Base-by-base conservation (phyloP, 1,140 invertebrate genomes). In the Drosophila nigrodunni region DNA sequence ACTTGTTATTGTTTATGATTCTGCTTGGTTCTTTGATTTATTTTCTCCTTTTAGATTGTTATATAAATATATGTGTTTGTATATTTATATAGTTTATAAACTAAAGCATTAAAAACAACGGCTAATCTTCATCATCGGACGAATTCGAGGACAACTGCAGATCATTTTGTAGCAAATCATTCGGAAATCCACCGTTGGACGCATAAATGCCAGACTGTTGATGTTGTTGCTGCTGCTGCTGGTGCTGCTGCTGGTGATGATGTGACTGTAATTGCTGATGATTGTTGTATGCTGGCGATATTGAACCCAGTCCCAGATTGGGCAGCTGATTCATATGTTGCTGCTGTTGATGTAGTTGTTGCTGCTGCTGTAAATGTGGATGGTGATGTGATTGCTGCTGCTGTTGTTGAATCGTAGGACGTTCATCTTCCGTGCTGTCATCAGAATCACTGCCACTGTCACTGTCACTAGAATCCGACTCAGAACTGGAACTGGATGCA, bases 141-240 rank as follows among this genome's bases (percentile, higher is more conserved):
- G 91, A 92, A 78, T 92, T 91, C 44, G 91, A 92, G 46, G 92
- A 96, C 70, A 96, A 93, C 86, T 95, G 94, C 75, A 96, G 92
- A 93, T 96, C 96, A 78, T 96, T 95, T 87, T 94, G 94, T 47
- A 96, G 92, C 74, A 95, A 93, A 92, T 94, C 93, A 82, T 93
- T 92, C 62, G 94, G 93, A 93, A 94, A 93, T 8, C 92, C 90
- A 60, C 93, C 90, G 49, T 92, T 87, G 59, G 93, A 80, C 87
- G 83, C 85, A 80, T 80, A 87, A 65, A 74, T 83, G 66, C 85
- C 83, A 60, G 83, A 82, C 65, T 82, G 82, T 54, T 81, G 78
- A n/a, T 77, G 64, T 21, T 79, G 77, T 25, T 78, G 79, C 9
- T 59, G 85, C 10, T 65, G 92, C 49, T 59, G 93, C 39, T 65